Evolutionary conservation across 2,113 vertebrate species (phyloP).

Genomic region (Nothoprocta pentlandii): DNA sequence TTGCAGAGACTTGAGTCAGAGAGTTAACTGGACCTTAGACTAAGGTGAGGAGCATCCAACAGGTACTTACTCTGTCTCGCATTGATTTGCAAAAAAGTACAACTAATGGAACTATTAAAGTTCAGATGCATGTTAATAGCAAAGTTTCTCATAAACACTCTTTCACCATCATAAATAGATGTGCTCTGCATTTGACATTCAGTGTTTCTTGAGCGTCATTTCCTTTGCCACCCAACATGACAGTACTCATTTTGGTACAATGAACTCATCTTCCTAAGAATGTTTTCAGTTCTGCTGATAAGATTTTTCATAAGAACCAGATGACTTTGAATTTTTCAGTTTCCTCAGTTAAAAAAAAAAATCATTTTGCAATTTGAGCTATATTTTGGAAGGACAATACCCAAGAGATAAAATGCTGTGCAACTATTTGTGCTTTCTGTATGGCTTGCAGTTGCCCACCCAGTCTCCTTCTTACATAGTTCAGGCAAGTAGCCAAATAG

Average conservation of each 20-base stretch:
- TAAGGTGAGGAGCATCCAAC: rapidly evolving
- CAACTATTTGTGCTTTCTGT: background rate
- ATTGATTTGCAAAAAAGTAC: background rate
- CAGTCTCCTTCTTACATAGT: background rate
- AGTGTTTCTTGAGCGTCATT: background rate
- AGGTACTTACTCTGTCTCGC: background rate
- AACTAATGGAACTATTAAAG: background rate
- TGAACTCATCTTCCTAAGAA: background rate
- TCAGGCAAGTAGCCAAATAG: background rate
- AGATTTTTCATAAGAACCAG: background rate
- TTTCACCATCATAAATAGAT: background rate
- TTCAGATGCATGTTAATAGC: background rate
- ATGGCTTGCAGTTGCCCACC: background rate
- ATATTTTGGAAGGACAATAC: background rate
- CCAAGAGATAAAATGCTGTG: background rate
- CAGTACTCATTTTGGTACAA: background rate
- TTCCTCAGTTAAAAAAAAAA: background rate
- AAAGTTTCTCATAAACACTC: background rate
- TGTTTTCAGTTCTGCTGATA: background rate
- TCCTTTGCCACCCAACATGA: background rate
- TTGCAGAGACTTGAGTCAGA: background rate
- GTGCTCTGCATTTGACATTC: background rate
- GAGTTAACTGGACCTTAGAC: background rate
- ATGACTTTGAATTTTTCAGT: background rate
- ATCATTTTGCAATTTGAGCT: background rate